Evolutionary conservation across 2,888 invertebrate species (phyloP).

Genomic region (Xestia ashworthii): DNA sequence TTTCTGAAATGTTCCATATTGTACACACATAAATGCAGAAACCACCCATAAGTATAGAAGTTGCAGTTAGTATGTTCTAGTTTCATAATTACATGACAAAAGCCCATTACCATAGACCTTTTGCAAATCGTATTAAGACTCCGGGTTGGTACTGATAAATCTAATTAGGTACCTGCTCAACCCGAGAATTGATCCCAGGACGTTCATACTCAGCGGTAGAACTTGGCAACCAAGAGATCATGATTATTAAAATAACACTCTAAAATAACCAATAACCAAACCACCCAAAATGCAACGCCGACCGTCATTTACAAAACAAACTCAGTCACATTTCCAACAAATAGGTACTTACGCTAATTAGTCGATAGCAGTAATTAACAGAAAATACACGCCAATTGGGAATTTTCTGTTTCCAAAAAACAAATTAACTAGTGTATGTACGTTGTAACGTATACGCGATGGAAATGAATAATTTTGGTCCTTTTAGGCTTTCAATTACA

Average conservation of each 20-base stretch:
- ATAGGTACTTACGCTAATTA: conserved; percentile 9
- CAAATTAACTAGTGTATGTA: background rate
- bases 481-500: background rate
- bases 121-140: no score
- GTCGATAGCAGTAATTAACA: conserved; percentile 14
- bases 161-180: background rate
- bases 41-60: no score
- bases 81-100: no score
- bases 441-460: background rate
- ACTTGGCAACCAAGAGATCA: background rate
- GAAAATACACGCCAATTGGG: conserved; percentile 6
- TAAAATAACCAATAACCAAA: no score
- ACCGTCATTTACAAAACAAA: background rate
- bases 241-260: background rate
- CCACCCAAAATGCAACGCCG: background rate
- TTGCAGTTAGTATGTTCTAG: no score
- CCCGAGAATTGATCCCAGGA: background rate
- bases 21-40: background rate
- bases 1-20: background rate
- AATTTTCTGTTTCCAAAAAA: conserved; percentile 36
- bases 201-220: background rate
- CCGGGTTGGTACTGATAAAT: background rate
- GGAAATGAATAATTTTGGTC: conserved; percentile 8
- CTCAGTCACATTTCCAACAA: background rate
- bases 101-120: no score